Conservation (phyloP, 2,797 vertebrate species). For the Leptatherina wallacei region DNA sequence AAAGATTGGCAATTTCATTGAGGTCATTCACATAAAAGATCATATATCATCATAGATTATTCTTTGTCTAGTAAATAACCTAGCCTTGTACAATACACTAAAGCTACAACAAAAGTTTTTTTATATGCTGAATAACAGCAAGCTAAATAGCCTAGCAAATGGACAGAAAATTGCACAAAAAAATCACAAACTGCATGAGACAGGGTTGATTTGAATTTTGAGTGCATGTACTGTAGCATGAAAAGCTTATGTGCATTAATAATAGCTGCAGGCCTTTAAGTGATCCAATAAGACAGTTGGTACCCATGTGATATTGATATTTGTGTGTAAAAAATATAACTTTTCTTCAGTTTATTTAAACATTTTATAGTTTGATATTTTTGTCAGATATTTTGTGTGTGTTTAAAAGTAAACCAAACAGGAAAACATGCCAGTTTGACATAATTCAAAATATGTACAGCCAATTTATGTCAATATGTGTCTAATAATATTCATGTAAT, state of each 20-base stretch:
- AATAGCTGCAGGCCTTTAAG: background rate
- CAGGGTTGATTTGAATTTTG: background rate
- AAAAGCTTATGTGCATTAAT: background rate
- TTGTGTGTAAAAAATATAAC: too few species aligned
- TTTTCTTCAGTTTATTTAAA: background rate
- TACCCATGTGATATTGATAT: too few species aligned
- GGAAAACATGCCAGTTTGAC: background rate
- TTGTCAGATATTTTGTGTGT: too few species aligned
- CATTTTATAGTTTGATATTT: too few species aligned
- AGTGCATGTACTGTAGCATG: background rate
- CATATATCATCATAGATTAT: background rate
- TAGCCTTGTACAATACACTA: background rate
- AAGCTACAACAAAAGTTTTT: background rate
- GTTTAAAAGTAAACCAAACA: background rate
- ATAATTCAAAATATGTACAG: background rate
- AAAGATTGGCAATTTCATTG: slow-evolving; percentile 12
- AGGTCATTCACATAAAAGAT: slow-evolving; percentile 13
- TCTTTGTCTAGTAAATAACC: background rate
- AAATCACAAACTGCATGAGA: background rate
- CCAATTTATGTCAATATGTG: background rate
- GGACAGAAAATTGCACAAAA: background rate
- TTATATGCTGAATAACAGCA: background rate
- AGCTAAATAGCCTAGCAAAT: background rate
- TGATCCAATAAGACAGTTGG: too few species aligned
- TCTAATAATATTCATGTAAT: background rate